Base-by-base conservation (phyloP, 2,797 vertebrate species). In the Pitangus sulphuratus region DNA sequence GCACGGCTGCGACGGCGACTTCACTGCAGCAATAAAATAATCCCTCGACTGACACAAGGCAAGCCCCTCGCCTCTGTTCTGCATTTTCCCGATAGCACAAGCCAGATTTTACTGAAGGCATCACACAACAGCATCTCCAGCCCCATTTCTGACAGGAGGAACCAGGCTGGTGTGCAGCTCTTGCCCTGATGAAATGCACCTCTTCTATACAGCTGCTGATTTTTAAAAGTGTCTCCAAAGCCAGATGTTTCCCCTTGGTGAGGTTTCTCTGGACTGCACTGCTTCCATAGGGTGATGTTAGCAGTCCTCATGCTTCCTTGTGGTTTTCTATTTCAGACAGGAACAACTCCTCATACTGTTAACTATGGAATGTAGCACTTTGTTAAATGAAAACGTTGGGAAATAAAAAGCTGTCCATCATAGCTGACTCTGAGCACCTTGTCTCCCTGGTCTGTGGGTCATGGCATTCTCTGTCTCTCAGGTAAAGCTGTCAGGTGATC, bases 321-420 rank as follows among this genome's bases (percentile, higher is more conserved):
- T 94, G 91, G 48, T 89, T 95, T 96, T 95, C 86, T 92, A 21
- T 87, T 66, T 37, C 5, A 2, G 80, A 84, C n/a, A 47, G 87
- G 84, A 96, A 15, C 60, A 83, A 39, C 56, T 87, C 31, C 93
- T 92, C 83, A 74, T 91, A 58, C 62, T 85, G 76, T 95, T 95
- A 95, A 54, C 87, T 82, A 68, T 86, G 93, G 94, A 96, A 95
- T 95, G 82, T 72, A 94, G 92, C 89, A 92, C 72, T 96, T 96
- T 83, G 93, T 94, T 94, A 80, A 94, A 87, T 61, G 84, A 92
- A 94, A 89, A 86, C 80, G 40, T 53, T 84, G 92, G 88, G 86
- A 97, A 97, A 97, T 97, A 96, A 94, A 97, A 92, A 79, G 83
- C 65, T 91, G 48, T 89, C 79, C 86, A 70, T 94, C 61, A 30